These are phyloP conservation scores for Danaus plexippus DNA, from an alignment of 1,140 invertebrate genomes.

Conservation along the genomic window DNA sequence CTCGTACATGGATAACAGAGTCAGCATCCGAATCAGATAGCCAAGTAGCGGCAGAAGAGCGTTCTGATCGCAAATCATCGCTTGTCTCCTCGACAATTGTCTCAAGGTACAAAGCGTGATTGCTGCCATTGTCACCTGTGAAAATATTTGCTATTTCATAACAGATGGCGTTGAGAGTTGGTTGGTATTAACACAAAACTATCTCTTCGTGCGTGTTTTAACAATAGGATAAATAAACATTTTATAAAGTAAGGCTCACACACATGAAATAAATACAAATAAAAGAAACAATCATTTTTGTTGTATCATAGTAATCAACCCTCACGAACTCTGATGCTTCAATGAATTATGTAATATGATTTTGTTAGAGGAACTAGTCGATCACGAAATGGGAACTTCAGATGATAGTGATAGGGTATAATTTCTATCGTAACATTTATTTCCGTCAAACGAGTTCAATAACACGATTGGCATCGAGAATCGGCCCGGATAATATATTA, in stretches of 20 bases:
- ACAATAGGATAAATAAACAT: too few species aligned
- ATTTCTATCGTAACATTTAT: neutral
- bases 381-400: constrained; percentile 5
- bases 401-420: neutral
- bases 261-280: too few species aligned
- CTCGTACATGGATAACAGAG: constrained; percentile 65
- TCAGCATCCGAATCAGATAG: constrained; percentile 69
- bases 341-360: constrained; percentile 19
- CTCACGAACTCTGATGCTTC: constrained; percentile 15
- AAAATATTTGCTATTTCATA: constrained; percentile 25
- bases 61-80: constrained; percentile 82
- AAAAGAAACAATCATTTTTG: too few species aligned
- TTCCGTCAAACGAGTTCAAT: constrained; percentile 16
- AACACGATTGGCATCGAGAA: constrained; percentile 5
- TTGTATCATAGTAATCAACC: constrained; percentile 4
- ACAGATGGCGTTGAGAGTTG: constrained; percentile 35
- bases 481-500: too few species aligned
- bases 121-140: constrained; percentile 62
- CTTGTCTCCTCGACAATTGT: constrained; percentile 85
- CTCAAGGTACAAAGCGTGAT: constrained; percentile 74
- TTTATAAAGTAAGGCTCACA: too few species aligned
- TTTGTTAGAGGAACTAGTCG: constrained; percentile 20
- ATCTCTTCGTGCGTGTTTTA: neutral
- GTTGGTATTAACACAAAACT: constrained; percentile 3
- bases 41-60: constrained; percentile 68